Percentiles rank a stretch among this genome's conserved stretches.
Evolutionary conservation across 2,797 vertebrate genomes (phyloP).

Genomic region (Perdix hodgsoniae): DNA sequence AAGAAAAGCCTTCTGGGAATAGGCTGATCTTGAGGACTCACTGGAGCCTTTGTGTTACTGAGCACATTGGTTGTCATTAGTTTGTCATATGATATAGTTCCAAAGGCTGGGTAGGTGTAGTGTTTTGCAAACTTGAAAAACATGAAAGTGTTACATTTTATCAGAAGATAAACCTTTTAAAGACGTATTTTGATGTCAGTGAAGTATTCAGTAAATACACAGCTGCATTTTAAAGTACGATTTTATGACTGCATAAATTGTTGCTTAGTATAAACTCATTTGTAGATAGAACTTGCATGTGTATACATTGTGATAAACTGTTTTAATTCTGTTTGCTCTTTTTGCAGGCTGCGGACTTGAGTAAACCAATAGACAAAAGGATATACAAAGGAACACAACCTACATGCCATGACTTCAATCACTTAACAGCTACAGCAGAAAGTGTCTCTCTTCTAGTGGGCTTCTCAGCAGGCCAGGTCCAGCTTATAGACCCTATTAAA

Average conservation of each 20-base stretch:
- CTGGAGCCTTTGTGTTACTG: background rate
- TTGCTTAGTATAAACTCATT: background rate
- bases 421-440: slow-evolving; percentile 96
- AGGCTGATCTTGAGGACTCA: background rate
- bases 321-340: slow-evolving; percentile 72
- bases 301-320: slow-evolving; percentile 6
- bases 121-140: background rate
- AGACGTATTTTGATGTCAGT: background rate
- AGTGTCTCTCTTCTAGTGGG: slow-evolving; percentile 97
- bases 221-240: background rate
- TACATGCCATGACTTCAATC: slow-evolving; percentile 99
- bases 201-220: background rate
- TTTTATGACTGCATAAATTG: background rate
- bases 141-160: background rate
- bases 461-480: slow-evolving; percentile 98
- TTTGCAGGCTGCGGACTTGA: slow-evolving; percentile 95
- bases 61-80: background rate
- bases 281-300: background rate
- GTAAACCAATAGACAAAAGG: slow-evolving; percentile 99
- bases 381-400: slow-evolving; percentile 99
- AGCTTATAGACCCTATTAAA: slow-evolving; percentile 99
- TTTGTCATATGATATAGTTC: background rate
- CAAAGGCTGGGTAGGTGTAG: background rate
- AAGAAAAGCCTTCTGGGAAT: background rate
- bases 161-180: background rate